These are phyloP conservation scores for Pithys albifrons DNA, from an alignment of 2,113 vertebrate species.

Conservation along the genomic window DNA sequence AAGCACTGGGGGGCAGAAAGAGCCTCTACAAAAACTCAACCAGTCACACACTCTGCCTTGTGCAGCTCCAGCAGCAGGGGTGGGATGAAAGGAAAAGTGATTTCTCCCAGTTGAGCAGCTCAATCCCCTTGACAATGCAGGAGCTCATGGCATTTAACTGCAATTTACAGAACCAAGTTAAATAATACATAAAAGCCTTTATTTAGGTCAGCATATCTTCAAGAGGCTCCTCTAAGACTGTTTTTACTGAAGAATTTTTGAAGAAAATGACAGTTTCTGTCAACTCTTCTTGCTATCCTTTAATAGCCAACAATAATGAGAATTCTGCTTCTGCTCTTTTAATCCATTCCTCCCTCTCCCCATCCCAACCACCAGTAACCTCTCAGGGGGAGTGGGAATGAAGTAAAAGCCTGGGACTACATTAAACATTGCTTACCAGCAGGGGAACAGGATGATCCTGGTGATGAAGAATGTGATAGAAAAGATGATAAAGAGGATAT, in stretches of 20 bases:
- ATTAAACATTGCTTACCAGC: slow-evolving; percentile 81
- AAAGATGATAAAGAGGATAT: slow-evolving; percentile 86
- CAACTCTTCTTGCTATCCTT: background rate
- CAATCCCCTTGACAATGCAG: background rate
- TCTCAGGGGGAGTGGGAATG: background rate
- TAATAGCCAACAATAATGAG: background rate
- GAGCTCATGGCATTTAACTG: background rate
- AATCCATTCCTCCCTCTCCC: background rate
- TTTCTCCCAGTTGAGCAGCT: background rate
- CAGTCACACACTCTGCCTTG: background rate
- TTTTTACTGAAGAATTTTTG: background rate
- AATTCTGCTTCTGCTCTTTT: background rate
- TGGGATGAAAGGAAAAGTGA: background rate
- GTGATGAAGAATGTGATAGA: slow-evolving; percentile 82
- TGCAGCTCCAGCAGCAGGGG: background rate
- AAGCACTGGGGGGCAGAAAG: background rate
- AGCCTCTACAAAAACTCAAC: background rate
- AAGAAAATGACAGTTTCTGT: background rate
- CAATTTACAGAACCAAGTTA: background rate
- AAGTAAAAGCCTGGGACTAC: background rate
- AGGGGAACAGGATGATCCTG: slow-evolving; percentile 88
- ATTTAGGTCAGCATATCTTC: background rate
- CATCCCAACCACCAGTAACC: background rate
- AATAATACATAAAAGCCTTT: background rate
- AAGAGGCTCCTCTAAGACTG: background rate